phyloP scores from a whole-genome alignment of 2,113 vertebrate species.

The Microtus montanus region DNA sequence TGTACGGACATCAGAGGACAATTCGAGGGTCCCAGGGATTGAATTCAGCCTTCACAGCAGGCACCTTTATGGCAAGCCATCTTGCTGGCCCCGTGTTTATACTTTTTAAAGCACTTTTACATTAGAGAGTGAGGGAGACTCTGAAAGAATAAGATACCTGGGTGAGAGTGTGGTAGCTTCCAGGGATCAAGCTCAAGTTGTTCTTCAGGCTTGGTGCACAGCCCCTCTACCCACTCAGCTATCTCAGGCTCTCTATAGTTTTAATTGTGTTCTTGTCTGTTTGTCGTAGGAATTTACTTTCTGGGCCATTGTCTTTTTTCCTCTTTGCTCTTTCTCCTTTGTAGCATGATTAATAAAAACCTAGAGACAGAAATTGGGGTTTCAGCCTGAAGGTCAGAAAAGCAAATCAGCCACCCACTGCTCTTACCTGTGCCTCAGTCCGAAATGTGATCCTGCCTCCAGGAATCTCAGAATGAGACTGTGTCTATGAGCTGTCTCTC shows the following conservation, averaged over 20 bases:
- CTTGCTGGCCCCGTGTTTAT: background rate
- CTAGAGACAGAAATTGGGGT: no score
- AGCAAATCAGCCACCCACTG: no score
- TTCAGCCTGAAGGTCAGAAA: no score
- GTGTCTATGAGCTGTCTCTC: no score
- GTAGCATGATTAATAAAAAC: background rate
- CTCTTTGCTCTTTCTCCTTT: conserved; percentile 25
- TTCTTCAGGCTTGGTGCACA: background rate
- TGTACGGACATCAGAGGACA: background rate
- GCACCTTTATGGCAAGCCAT: background rate
- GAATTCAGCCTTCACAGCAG: background rate
- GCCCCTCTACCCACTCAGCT: no score
- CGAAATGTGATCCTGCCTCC: no score
- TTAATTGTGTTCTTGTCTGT: conserved; percentile 29
- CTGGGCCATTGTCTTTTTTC: background rate
- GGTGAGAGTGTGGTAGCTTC: background rate
- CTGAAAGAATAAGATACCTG: background rate
- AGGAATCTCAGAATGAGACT: no score
- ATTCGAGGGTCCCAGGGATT: background rate
- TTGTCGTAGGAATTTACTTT: background rate
- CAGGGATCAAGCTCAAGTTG: background rate
- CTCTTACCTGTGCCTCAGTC: no score
- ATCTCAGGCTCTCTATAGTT: background rate
- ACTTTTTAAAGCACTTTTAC: background rate
- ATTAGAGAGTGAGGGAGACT: background rate